Percentiles rank a stretch among this genome's conserved stretches.
phyloP scores from a whole-genome alignment of 2,888 invertebrate genomes.

The Catocala sponsa region DNA sequence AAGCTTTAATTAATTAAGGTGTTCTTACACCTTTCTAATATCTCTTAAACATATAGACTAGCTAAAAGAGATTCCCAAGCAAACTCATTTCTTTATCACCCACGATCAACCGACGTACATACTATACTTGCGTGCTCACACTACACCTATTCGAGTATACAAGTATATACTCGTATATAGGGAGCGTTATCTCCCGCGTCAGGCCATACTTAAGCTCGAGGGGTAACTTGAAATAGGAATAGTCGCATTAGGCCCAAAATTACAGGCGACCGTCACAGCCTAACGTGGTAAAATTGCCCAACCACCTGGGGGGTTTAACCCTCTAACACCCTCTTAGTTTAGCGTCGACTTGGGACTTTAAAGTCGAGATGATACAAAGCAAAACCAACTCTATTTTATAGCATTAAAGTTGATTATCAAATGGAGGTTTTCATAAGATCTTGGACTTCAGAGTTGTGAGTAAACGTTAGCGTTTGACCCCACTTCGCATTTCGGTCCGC shows the following conservation, averaged over 20 bases:
- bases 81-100: conserved; percentile 9
- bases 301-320: conserved; percentile 83
- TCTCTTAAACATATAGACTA: too few species aligned
- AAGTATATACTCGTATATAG: conserved; percentile 50
- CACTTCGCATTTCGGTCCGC: conserved; percentile 81
- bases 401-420: conserved; percentile 21
- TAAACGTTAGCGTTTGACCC: conserved; percentile 84
- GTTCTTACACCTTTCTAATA: too few species aligned
- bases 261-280: conserved; percentile 87
- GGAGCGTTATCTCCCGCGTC: conserved; percentile 78
- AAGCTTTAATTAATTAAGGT: too few species aligned
- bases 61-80: too few species aligned
- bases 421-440: conserved; percentile 30
- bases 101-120: conserved; percentile 14
- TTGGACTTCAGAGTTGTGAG: conserved; percentile 54
- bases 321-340: conserved; percentile 66
- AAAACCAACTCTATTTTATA: conserved; percentile 42
- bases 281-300: conserved; percentile 86
- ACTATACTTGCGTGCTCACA: conserved; percentile 22
- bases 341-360: conserved; percentile 59
- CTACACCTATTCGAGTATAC: conserved; percentile 49
- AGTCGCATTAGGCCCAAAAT: conserved; percentile 88
- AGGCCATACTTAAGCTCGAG: conserved; percentile 82
- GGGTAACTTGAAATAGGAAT: conserved; percentile 87
- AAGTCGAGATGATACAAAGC: conserved; percentile 17